Percentiles rank a stretch among this genome's conserved stretches.
These are phyloP conservation scores for Metallyticus violacea DNA, from an alignment of 2,888 invertebrate species.

Conservation along the genomic window DNA sequence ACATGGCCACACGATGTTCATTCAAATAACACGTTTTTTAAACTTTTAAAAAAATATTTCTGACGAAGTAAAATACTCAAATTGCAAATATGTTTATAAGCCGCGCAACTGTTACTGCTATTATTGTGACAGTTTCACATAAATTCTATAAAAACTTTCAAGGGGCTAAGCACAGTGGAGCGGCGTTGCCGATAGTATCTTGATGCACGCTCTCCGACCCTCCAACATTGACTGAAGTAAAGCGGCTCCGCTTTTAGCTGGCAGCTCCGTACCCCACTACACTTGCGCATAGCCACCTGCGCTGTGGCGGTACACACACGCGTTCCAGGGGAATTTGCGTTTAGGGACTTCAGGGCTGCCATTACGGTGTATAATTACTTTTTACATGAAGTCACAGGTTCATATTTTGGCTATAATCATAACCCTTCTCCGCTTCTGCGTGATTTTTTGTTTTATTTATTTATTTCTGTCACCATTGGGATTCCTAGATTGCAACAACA, in stretches of 20 bases:
- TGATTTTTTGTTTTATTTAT: too few species aligned
- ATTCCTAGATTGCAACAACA: too few species aligned
- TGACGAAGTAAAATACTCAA: too few species aligned
- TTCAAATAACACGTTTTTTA: not conserved
- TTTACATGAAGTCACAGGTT: not conserved
- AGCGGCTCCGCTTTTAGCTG: not conserved
- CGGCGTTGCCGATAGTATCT: not conserved
- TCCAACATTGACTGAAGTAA: constrained; percentile 10
- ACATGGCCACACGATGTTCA: not conserved
- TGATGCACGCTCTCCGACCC: not conserved
- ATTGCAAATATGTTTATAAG: too few species aligned
- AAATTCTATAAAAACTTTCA: not conserved
- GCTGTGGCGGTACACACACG: not conserved
- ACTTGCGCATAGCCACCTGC: constrained; percentile 17
- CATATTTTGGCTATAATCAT: not conserved
- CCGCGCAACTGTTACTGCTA: too few species aligned
- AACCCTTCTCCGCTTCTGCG: not conserved
- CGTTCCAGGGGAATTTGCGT: not conserved
- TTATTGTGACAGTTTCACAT: not conserved
- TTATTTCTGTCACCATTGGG: too few species aligned
- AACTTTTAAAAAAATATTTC: not conserved
- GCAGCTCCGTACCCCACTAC: not conserved
- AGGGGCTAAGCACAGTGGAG: not conserved
- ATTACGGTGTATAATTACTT: not conserved
- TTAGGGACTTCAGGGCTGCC: not conserved